Base-by-base conservation (phyloP, 2,888 invertebrate genomes). In the Mimumesa dahlbomi region DNA sequence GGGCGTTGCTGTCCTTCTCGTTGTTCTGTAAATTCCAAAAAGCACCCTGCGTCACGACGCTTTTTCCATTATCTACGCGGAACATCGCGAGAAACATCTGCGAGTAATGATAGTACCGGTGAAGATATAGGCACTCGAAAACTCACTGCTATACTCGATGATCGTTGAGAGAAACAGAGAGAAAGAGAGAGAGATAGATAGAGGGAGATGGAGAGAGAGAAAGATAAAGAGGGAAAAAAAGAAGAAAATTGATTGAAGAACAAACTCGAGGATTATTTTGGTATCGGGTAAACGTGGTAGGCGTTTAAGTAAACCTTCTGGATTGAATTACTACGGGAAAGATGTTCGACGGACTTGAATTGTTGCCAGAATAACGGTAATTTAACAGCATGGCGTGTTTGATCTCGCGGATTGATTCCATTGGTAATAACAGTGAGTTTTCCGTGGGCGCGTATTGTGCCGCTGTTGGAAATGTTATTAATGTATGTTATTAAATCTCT, bases 1-100 rank as follows among this genome's bases (percentile, higher is more conserved):
- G 84, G 70, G 66, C 82, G 68, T 82, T 81, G 62, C 63, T 57
- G 5, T 69, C 71, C 63, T 63, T 53, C 49, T 79, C 79, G 57
- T 61, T 63, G 36, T 64, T 79, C 79, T 76, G 36, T 18, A 53
- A 58, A 46, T 25, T 36, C 38, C 21, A 5, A 31, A 18, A 25
- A 25, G 42, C 43, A 50, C 21, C n/a, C n/a, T 42, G 34, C n/a
- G 21, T 52, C 18, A 2, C 19, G 25, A 25, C 3, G 25, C 40
- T 16, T 40, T 4, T 11, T 16, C 16, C 40, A 5, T 40, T 16
- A 40, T 16, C 16, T 36, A n/a, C 13, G n/a, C 11, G 6, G n/a
- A 5, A 45, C 22, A 11, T 3, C n/a, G n/a, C 22, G 5, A 45
- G 11, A 46, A 46, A 46, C 9, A 29, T 29, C 14, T 13, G 1